phyloP scores from a whole-genome alignment of 2,113 vertebrate species.

The Antidorcas marsupialis region DNA sequence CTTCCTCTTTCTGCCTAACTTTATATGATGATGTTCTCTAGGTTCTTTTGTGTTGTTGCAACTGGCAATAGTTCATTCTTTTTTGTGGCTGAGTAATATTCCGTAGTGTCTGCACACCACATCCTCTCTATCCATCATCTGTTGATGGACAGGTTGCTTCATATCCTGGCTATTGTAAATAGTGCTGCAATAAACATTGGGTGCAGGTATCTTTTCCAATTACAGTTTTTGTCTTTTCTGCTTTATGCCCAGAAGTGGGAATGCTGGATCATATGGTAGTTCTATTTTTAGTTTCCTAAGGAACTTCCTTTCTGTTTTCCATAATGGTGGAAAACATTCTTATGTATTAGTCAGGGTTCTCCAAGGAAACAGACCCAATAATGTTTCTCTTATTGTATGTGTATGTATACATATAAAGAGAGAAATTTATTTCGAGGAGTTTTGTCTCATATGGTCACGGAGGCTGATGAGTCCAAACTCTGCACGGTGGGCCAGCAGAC shows the following conservation, averaged over 20 bases:
- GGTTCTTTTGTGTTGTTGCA: background rate
- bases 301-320: background rate
- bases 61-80: background rate
- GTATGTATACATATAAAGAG: background rate
- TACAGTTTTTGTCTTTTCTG: background rate
- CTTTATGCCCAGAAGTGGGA: background rate
- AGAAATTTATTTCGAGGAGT: background rate
- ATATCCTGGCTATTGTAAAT: background rate
- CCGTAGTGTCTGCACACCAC: accelerated
- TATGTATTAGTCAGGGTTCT: background rate
- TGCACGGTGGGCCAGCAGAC: background rate
- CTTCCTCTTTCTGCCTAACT: background rate
- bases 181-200: background rate
- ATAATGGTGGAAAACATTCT: background rate
- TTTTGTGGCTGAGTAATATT: background rate
- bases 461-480: background rate
- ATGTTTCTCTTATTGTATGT: background rate
- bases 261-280: background rate
- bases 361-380: background rate
- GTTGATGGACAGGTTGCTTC: background rate
- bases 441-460: background rate
- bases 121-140: background rate
- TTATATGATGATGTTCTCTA: background rate
- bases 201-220: background rate
- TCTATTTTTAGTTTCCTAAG: background rate